A percentile compares a stretch with the other conserved stretches of the same genome.
Conservation (phyloP, 2,888 invertebrate genomes). For the Proisotoma minuta region DNA sequence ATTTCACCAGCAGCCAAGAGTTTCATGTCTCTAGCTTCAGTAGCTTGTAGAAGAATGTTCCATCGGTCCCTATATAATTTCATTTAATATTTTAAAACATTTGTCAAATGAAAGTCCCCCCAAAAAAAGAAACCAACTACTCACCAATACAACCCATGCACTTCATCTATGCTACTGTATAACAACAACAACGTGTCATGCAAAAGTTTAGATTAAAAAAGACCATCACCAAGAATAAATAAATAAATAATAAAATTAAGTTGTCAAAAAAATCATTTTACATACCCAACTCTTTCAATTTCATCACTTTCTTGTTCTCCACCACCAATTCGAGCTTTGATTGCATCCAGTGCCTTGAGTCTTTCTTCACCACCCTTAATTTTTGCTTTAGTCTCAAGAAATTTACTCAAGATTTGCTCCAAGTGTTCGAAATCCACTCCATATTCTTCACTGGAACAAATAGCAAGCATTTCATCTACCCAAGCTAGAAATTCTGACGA, state of each 20-base stretch:
- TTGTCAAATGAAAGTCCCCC: no score
- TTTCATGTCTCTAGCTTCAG: conserved; percentile 78
- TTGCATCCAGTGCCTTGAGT: conserved; percentile 81
- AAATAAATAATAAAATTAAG: no score
- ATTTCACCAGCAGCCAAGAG: conserved; percentile 93
- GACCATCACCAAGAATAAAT: neutral
- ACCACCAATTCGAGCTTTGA: conserved; percentile 56
- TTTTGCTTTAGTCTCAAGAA: conserved; percentile 85
- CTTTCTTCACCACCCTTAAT: conserved; percentile 86
- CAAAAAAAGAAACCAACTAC: neutral
- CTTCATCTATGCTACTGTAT: neutral
- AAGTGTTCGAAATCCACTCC: conserved; percentile 92
- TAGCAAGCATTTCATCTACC: conserved; percentile 65
- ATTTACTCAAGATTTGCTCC: conserved; percentile 77
- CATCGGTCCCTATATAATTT: conserved; percentile 59
- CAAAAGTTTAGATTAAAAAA: neutral
- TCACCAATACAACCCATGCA: neutral
- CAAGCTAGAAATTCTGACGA: conserved; percentile 84
- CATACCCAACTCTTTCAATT: neutral
- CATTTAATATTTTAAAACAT: no score
- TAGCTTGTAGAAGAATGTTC: conserved; percentile 79
- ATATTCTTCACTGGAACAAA: conserved; percentile 75
- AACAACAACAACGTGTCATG: neutral
- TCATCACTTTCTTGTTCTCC: neutral
- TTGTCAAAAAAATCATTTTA: conserved; percentile 6